Evolutionary conservation across 2,113 vertebrate genomes (phyloP), one percentile per base, ranked within the genome.

Genomic region (Aptenodytes patagonicus): DNA sequence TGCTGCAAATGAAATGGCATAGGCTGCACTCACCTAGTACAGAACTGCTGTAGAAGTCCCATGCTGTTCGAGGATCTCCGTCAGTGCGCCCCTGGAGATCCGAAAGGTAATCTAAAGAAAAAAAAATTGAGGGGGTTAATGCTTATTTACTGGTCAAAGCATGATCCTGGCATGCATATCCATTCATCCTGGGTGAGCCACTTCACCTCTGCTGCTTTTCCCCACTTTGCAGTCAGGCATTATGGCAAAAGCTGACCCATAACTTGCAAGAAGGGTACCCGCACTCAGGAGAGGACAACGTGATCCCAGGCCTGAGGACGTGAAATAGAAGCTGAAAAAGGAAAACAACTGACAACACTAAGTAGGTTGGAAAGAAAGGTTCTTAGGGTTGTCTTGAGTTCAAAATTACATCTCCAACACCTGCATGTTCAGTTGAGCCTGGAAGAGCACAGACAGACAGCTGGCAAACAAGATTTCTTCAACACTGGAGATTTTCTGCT

Each of bases 21-120:
- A 2, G 25, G 3, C 68, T 34, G 69, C 36, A 96, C 99, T 99
- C 98, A 99, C 99, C 99, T 19, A 99, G 98, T 25, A 99, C 98
- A 7, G 99, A 98, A 97, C 99, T 99, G 98, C 99, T 99, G 97
- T 99, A 99, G 96, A 99, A 99, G 83, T 99, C 99, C 99, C 99
- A 99, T n/a, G 98, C 98, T 36, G 99, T 97, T 42, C 93, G 97
- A n/a, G 98, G 98, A 88, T 99, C 99, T 24, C 98, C 99, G 3
- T 99, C 99, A 29, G 90, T 94, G 58, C 99, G 98, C 25, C 99
- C 99, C 96, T 99, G 99, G 90, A 99, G 98, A 94, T 99, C 99
- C 1, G 95, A 99, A 92, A 99, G 99, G 95, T 99, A 99, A 97
- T 99, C 99, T 99, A 85, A 36, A 90, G 77, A 77, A 78, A 70